Conservation (phyloP, 2,888 invertebrate genomes). For the Spilarctia lutea region DNA sequence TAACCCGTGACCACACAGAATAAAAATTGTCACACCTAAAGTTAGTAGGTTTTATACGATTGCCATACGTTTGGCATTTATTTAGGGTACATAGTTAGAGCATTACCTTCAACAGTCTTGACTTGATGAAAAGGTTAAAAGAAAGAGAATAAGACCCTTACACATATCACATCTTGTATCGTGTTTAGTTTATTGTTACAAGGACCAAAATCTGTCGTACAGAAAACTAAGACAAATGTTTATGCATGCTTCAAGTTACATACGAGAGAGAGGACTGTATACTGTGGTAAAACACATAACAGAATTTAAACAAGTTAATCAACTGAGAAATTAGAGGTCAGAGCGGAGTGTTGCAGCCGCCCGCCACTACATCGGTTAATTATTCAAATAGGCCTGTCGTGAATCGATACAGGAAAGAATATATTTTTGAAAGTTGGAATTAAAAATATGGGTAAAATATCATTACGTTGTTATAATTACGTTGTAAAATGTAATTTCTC, state of each 20-base stretch:
- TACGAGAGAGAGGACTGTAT: slow-evolving; percentile 19
- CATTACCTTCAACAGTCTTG: too few relatives aligned
- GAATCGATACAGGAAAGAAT: slow-evolving; percentile 39
- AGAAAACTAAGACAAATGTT: slow-evolving; percentile 21
- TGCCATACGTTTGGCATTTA: too few relatives aligned
- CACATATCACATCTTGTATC: background rate
- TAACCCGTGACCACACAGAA: too few relatives aligned
- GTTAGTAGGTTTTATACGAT: background rate
- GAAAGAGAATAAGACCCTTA: background rate
- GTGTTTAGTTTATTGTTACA: slow-evolving; percentile 8
- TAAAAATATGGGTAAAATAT: background rate
- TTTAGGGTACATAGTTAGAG: too few relatives aligned
- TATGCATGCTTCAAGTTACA: slow-evolving; percentile 17
- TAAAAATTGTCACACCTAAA: background rate
- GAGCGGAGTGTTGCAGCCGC: slow-evolving; percentile 28
- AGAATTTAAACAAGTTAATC: slow-evolving; percentile 49
- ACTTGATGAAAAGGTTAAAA: background rate
- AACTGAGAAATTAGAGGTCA: slow-evolving; percentile 52
- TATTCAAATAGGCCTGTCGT: slow-evolving; percentile 43
- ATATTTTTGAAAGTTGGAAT: background rate
- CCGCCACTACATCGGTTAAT: slow-evolving; percentile 48
- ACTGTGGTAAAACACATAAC: slow-evolving; percentile 28
- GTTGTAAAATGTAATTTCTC: background rate
- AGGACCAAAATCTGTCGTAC: slow-evolving; percentile 17
- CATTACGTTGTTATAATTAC: too few relatives aligned